Base-by-base conservation (phyloP, 2,888 invertebrate species). In the Branchipolynoe longqiensis region DNA sequence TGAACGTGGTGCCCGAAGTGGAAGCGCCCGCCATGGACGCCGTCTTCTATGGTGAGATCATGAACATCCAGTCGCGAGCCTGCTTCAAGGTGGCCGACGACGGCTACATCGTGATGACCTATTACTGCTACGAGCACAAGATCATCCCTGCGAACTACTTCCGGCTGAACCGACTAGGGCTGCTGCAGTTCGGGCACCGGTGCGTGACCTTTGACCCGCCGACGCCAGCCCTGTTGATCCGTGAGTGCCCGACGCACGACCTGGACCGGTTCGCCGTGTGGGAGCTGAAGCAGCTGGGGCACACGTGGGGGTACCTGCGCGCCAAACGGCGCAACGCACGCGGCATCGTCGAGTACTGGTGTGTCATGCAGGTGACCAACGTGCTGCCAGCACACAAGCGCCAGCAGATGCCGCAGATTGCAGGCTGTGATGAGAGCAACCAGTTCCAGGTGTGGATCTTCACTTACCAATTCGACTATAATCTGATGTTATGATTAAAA, bases 101-200 rank as follows among this genome's bases (percentile, higher is more conserved):
- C 25, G 89, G 89, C 78, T 85, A 78, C 38, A 38, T 90, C 36
- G 87, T 89, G 48, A 87, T 90, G 87, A 90, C 87, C 22, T 89
- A 89, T 83, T 84, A 85, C 62, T 90, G 90, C 86, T 90, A 85
- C 73, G 88, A 88, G 58, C 90, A 90, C 83, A 90, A 89, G 82
- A 88, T 89, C 73, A 89, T 90, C 31, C 90, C 90, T 14, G 86
- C 81, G 64, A 90, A 90, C 69, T 83, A 87, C 82, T 89, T 90
- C 78, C 33, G 69, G 38, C 18, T 69, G 0, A 69, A 69, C 36
- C 12, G 22, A 38, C 69, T 36, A 22, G 69, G 69, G 0, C 69
- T 69, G 36, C 69, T 69, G 2, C 69, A 69, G 38, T 69, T 36
- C 69, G 38, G 18, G 36, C 36, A 69, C n/a, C 33, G 38, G 38